A percentile compares a stretch with the other conserved stretches of the same genome.
Conservation (phyloP, 2,888 invertebrate genomes). For the Cantharis rufa region DNA sequence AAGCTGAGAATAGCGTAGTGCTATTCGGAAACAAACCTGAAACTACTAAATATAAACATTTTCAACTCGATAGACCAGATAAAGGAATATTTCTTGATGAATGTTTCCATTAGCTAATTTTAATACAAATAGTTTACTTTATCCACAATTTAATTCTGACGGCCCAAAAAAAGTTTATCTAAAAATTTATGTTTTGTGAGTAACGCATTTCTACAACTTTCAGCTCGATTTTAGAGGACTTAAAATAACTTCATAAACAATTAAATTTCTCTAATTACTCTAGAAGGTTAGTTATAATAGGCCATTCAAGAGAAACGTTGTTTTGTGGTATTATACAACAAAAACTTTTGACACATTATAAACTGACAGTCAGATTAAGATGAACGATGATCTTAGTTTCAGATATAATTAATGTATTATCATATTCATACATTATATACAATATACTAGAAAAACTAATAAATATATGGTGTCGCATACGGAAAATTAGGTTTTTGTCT, state of each 20-base stretch:
- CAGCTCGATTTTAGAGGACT: background rate
- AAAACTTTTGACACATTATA: slow-evolving; percentile 4
- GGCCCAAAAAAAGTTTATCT: background rate
- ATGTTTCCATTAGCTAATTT: background rate
- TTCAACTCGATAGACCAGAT: background rate
- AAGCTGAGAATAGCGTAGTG: background rate
- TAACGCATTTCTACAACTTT: background rate
- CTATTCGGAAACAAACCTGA: background rate
- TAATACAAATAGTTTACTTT: background rate
- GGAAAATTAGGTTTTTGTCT: background rate
- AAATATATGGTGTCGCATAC: background rate
- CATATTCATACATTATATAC: background rate
- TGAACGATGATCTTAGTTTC: slow-evolving; percentile 1
- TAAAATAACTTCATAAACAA: slow-evolving; percentile 1
- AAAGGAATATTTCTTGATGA: background rate
- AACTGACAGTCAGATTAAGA: slow-evolving; percentile 4
- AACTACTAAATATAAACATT: background rate
- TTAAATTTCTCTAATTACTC: background rate
- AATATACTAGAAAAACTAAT: background rate
- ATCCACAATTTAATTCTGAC: background rate
- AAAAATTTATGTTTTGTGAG: background rate
- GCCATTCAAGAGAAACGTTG: slow-evolving; percentile 2
- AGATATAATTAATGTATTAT: background rate
- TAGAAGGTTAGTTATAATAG: background rate
- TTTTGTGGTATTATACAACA: slow-evolving; percentile 3